Evolutionary conservation across 92 coral and sea anemone genomes (phyloP), one percentile per base, ranked within the genome.

Genomic region (Metridium senile): DNA sequence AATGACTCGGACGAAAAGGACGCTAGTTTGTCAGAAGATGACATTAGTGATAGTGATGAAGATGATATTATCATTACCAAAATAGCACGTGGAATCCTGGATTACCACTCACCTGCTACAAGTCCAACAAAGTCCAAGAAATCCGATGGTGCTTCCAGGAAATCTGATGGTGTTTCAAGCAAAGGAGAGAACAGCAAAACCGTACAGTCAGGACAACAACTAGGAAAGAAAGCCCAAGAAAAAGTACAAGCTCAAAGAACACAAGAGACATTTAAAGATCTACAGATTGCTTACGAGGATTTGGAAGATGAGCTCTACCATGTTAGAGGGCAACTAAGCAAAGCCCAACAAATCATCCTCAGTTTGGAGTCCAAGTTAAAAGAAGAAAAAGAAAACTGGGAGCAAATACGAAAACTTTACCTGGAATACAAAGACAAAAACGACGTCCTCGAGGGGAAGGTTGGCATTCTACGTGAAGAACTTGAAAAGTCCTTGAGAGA

Each of bases 41-140:
- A 85, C 84, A 88, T 90, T 17, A 93, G 81, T n/a, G 84, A 80
- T 35, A 81, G 87, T 57, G 97, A 91, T 76, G 90, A 92, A 35
- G 97, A 91, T 53, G 93, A 91, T 65, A 88, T 84, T 26, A 91
- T 91, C 54, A 91, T 91, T 27, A 91, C 97, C 13, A 91, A 85
- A 62, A 86, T 91, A 66, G 97, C 97, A 9, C 86, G 93, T 27
- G 88, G 84, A 1, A 86, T 87, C 18, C 82, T 74, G 31, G 90
- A 82, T 43, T 74, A 57, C 53, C 97, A 89, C 30, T 80, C 93
- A 46, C 85, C 86, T 65, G 26, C 79, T 26, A 26, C 78, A 66
- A 87, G 80, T 58, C 32, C 51, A 45, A 56, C 65, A 17, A 67
- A 46, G 62, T 56, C 49, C 56, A 61, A 49, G 27, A 61, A 74